Evolutionary conservation across 35 echinoderm and acorn worm species (phyloP).

Genomic region (Patiria miniata): DNA sequence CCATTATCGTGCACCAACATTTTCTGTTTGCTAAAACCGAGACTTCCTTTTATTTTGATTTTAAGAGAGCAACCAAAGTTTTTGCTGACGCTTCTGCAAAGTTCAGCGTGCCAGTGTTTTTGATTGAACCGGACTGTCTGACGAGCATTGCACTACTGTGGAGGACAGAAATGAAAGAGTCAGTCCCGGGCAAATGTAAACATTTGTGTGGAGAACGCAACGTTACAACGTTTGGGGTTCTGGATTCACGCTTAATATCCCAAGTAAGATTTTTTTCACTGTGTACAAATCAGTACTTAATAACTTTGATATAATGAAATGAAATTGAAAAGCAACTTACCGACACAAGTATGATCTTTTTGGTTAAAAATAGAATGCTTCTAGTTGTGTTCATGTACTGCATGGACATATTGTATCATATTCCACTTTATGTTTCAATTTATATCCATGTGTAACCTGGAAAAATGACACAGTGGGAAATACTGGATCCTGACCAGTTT

Average conservation of each 20-base stretch:
- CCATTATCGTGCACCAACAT: no score
- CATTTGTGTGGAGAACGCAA: conserved; percentile 44
- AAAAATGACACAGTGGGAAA: no score
- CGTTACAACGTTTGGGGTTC: conserved; percentile 67
- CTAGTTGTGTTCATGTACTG: no score
- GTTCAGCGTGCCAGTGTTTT: conserved; percentile 53
- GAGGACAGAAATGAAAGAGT: conserved; percentile 18
- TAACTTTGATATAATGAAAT: no score
- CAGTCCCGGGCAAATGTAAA: conserved; percentile 31
- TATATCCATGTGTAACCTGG: no score
- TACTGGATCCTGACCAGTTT: no score
- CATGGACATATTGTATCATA: no score
- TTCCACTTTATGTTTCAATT: no score
- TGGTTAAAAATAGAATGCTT: no score
- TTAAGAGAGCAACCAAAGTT: conserved; percentile 57
- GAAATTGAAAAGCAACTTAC: no score
- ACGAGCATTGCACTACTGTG: conserved; percentile 31
- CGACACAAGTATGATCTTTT: no score
- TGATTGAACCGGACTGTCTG: conserved; percentile 65
- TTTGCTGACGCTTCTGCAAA: conserved; percentile 41
- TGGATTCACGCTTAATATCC: conserved; percentile 59
- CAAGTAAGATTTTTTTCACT: conserved; percentile 30
- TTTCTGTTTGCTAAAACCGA: no score
- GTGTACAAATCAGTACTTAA: not conserved
- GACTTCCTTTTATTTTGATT: not conserved